phyloP scores from a whole-genome alignment of 2,888 invertebrate genomes.

The Cephus runcator region DNA sequence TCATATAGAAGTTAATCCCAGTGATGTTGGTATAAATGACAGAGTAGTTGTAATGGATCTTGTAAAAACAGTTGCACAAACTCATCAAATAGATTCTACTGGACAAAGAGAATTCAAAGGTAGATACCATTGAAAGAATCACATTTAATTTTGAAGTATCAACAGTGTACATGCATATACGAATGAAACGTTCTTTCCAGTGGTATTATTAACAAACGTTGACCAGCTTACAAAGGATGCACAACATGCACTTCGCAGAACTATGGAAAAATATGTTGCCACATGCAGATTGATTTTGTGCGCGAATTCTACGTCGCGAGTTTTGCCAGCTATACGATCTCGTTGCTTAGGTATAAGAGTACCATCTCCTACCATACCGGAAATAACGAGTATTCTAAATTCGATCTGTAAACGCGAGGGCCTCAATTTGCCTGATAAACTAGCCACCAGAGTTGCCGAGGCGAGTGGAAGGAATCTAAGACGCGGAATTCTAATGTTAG shows the following conservation, averaged over 20 bases:
- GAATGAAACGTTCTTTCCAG: conserved; percentile 63
- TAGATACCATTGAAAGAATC: conserved; percentile 41
- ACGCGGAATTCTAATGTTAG: conserved; percentile 91
- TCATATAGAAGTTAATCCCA: conserved; percentile 95
- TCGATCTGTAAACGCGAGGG: conserved; percentile 84
- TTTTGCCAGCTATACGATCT: conserved; percentile 96
- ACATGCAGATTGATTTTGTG: conserved; percentile 95
- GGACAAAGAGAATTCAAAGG: conserved; percentile 94
- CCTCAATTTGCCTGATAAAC: conserved; percentile 77
- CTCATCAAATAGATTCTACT: conserved; percentile 89
- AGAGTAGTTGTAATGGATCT: conserved; percentile 97
- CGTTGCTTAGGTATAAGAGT: conserved; percentile 94
- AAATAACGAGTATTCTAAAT: conserved; percentile 76
- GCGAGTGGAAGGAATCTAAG: conserved; percentile 89
- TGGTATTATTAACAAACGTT: conserved; percentile 94
- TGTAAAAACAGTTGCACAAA: conserved; percentile 96
- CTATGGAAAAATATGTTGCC: conserved; percentile 98
- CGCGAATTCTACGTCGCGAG: conserved; percentile 93
- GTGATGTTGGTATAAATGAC: conserved; percentile 98
- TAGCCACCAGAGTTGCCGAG: conserved; percentile 82
- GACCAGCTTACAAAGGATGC: conserved; percentile 96
- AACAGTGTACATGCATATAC: background rate
- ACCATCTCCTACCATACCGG: conserved; percentile 83
- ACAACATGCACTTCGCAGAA: conserved; percentile 96
- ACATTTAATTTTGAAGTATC: background rate